Base-by-base conservation (phyloP, 2,888 invertebrate genomes). In the Sphaeridia pumilis region DNA sequence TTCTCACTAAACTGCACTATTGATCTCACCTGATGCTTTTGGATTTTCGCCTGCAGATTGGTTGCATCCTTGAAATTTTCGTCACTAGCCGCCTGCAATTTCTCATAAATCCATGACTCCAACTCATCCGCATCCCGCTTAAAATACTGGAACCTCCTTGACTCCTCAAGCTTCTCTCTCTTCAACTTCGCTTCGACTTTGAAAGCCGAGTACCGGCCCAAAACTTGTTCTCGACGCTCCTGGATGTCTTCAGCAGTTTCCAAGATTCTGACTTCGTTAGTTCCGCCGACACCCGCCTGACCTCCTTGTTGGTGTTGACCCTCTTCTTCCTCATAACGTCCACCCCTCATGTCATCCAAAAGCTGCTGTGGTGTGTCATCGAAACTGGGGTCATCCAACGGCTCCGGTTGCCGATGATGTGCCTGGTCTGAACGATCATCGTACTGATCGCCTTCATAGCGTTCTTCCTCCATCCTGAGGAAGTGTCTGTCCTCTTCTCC, bases 231-330 rank as follows among this genome's bases (percentile, higher is more conserved):
- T 74, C 94, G 83, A 44, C 94, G 78, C 69, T 92, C 90, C 72
- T 97, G 94, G 69, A 98, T 98, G 68, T 99, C 98, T 72, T 97
- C 97, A 3, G 95, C 95, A 58, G 94, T 94, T 72, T 99, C 98
- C 67, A 98, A 82, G 74, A 99, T 92, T 74, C 87, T 87, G 71
- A 94, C 92, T 78, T 94, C 93, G 70, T 92, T 89, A n/a, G 82
- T 81, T 42, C 77, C 57, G 24, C 63, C 77, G 58, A 78, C 78
- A 66, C 78, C 78, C 69, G 78, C 78, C 78, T 57, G 54, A 4
- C 31, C 17, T 36, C 52, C 45, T 22, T 55, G 46, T 12, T 45
- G 46, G n/a, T 41, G 28, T 20, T 35, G 38, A n/a, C n/a, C n/a
- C n/a, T n/a, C n/a, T n/a, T n/a, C n/a, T n/a, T n/a, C n/a, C n/a